A percentile compares a stretch with the other conserved stretches of the same genome.
phyloP scores from a whole-genome alignment of 2,888 invertebrate species.

The Orthonevra nobilis region DNA sequence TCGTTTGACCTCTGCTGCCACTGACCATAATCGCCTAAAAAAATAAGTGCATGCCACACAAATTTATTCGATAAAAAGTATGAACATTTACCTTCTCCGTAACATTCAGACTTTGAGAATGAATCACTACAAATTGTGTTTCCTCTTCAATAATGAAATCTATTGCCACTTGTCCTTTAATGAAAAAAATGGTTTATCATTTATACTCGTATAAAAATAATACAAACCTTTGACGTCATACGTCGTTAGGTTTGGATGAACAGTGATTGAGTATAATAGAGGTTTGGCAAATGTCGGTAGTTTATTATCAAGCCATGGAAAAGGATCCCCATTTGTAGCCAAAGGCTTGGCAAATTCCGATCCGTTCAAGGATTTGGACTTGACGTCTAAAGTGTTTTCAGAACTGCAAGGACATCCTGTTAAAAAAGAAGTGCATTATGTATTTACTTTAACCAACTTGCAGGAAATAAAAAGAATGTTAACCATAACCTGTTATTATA shows the following conservation, averaged over 20 bases:
- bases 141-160: constrained; percentile 91
- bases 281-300: constrained; percentile 90
- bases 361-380: constrained; percentile 84
- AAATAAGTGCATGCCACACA: no score
- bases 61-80: no score
- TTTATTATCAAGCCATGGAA: constrained; percentile 88
- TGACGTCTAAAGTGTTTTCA: constrained; percentile 83
- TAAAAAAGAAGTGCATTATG: background rate
- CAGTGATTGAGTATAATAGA: constrained; percentile 91
- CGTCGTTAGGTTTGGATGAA: constrained; percentile 95
- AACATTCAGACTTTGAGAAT: constrained; percentile 92
- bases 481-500: no score
- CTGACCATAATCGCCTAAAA: constrained; percentile 81
- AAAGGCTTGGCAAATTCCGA: constrained; percentile 84
- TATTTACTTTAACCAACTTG: no score
- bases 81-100: constrained; percentile 89
- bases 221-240: constrained; percentile 91
- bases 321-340: constrained; percentile 87
- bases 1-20: constrained; percentile 84
- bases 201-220: no score
- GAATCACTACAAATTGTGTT: constrained; percentile 90
- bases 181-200: constrained; percentile 71
- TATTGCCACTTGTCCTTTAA: constrained; percentile 92
- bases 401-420: constrained; percentile 86
- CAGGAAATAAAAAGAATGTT: no score